These are phyloP conservation scores for Mechanitis messenoides DNA, from an alignment of 2,888 invertebrate species.

Conservation along the genomic window DNA sequence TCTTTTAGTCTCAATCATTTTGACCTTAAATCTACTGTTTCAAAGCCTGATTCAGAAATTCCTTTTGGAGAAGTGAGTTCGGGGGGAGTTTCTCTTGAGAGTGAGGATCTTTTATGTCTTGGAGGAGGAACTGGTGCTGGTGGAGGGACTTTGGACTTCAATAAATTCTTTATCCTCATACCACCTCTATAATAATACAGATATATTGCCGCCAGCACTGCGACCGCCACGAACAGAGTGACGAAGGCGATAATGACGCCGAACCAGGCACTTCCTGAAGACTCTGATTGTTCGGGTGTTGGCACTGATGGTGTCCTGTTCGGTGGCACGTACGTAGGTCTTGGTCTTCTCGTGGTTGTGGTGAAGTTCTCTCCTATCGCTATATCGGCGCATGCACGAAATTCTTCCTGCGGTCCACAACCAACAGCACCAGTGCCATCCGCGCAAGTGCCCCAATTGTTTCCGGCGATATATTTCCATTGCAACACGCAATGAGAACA, in stretches of 20 bases:
- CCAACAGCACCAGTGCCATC: constrained; percentile 87
- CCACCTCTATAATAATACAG: constrained; percentile 86
- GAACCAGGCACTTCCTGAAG: constrained; percentile 69
- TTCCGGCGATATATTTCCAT: constrained; percentile 92
- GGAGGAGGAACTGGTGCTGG: constrained; percentile 67
- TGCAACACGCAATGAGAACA: constrained; percentile 91
- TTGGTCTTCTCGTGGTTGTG: constrained; percentile 62
- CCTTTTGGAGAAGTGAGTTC: constrained; percentile 57
- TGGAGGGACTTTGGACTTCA: constrained; percentile 64
- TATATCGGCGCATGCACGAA: constrained; percentile 89
- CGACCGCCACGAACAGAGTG: constrained; percentile 80
- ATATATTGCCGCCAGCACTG: constrained; percentile 81
- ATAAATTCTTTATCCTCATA: constrained; percentile 79
- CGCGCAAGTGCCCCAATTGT: constrained; percentile 87
- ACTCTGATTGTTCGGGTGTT: constrained; percentile 53
- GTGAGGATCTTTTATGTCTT: constrained; percentile 58
- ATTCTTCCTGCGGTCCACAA: constrained; percentile 93
- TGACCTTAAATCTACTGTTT: constrained; percentile 57
- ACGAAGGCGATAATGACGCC: constrained; percentile 79
- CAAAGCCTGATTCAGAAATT: constrained; percentile 66
- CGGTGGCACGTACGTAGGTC: constrained; percentile 65
- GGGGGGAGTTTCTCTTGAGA: constrained; percentile 60
- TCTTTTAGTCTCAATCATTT: constrained; percentile 27
- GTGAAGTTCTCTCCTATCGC: constrained; percentile 78
- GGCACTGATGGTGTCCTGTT: constrained; percentile 61